Percentiles rank a stretch among this genome's conserved stretches.
Evolutionary conservation across 2,888 invertebrate genomes (phyloP).

Genomic region (Drosophila neonasuta): DNA sequence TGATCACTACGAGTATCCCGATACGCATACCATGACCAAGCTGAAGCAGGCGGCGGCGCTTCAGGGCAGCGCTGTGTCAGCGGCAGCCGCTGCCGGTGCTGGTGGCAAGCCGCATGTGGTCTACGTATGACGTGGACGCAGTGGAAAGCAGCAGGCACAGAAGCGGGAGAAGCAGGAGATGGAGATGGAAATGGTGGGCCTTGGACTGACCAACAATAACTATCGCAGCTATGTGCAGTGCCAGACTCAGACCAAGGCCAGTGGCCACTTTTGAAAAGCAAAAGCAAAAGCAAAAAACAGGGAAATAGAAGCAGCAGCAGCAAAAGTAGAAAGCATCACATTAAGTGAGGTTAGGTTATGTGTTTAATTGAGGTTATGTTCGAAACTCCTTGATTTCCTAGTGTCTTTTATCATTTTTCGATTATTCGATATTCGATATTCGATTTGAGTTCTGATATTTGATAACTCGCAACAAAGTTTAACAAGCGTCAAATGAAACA

Average conservation of each 20-base stretch:
- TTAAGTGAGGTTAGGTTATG: constrained; percentile 38
- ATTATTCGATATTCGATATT: background rate
- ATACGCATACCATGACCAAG: constrained; percentile 82
- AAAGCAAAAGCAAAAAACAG: constrained; percentile 8
- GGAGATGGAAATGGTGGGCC: constrained; percentile 64
- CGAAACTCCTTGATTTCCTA: constrained; percentile 21
- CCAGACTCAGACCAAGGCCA: constrained; percentile 57
- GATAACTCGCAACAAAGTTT: constrained; percentile 67
- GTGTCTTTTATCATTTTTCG: constrained; percentile 1
- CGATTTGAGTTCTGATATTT: constrained; percentile 18
- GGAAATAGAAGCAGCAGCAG: constrained; percentile 15
- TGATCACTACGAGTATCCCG: constrained; percentile 82
- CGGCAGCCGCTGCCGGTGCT: constrained; percentile 24
- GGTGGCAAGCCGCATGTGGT: constrained; percentile 76
- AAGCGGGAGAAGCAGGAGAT: constrained; percentile 24
- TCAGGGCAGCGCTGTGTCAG: constrained; percentile 23
- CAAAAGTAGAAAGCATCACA: background rate
- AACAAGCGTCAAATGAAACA: constrained; percentile 82
- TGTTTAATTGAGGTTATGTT: constrained; percentile 38
- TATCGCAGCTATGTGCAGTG: constrained; percentile 68
- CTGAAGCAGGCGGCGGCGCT: constrained; percentile 67
- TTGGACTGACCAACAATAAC: constrained; percentile 71
- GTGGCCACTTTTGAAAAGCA: constrained; percentile 41
- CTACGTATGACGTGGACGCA: constrained; percentile 83
- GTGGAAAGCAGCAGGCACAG: constrained; percentile 23